phyloP scores from a whole-genome alignment of 2,797 vertebrate genomes.

The Lepus oiostolus region DNA sequence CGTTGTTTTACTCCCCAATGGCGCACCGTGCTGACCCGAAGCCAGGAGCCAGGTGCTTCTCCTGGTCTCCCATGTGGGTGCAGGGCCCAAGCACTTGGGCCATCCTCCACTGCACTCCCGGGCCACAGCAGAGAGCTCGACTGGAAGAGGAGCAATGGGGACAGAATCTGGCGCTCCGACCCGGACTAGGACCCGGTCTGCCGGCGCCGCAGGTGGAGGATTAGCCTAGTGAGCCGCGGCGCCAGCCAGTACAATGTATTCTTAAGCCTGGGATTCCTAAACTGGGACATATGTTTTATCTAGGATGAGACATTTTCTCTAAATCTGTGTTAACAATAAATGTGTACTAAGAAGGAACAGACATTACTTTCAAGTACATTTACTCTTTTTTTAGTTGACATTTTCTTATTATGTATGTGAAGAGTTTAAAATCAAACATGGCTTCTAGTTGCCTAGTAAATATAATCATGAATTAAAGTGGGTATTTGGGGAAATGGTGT shows the following conservation, averaged over 20 bases:
- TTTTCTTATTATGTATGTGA: not conserved
- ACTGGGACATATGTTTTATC: not conserved
- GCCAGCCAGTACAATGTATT: not conserved
- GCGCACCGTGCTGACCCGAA: no score
- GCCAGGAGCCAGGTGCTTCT: no score
- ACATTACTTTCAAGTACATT: not conserved
- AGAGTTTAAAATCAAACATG: not conserved
- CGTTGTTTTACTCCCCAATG: no score
- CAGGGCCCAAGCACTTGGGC: no score
- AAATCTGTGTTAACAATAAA: constrained; percentile 2
- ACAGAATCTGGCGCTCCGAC: no score
- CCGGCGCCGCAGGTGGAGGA: no score
- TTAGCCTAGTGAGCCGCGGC: no score
- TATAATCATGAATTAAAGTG: constrained; percentile 42
- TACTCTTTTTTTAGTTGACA: not conserved
- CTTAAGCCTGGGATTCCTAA: constrained; percentile 38
- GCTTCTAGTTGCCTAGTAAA: not conserved
- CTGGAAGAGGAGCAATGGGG: no score
- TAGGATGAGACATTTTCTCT: not conserved
- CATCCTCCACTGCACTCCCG: no score
- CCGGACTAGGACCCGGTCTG: no score
- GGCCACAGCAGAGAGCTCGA: no score
- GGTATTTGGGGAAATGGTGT: not conserved
- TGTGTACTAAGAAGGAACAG: constrained; percentile 10
- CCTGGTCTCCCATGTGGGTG: no score